Evolutionary conservation across 2,113 vertebrate genomes (phyloP).

Genomic region (Carollia perspicillata): DNA sequence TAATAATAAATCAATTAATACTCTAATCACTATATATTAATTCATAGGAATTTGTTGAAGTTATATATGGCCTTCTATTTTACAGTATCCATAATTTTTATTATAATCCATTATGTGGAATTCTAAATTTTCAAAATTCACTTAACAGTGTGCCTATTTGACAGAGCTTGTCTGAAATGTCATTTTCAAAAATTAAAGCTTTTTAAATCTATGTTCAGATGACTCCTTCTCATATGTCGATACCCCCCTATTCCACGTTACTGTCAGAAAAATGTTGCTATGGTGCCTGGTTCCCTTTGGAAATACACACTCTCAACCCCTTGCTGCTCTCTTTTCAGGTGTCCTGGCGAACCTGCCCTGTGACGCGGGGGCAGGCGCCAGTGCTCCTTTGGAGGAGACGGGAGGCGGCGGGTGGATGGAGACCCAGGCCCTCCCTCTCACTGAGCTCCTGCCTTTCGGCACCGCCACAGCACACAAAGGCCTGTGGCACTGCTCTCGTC

Average conservation of each 20-base stretch:
- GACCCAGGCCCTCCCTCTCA: background rate
- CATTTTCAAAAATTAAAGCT: constrained; percentile 5
- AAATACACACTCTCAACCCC: background rate
- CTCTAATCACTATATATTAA: background rate
- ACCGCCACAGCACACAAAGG: background rate
- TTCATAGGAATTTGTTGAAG: background rate
- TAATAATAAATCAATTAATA: background rate
- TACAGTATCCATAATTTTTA: constrained; percentile 4
- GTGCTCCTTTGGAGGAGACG: background rate
- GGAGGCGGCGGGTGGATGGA: background rate
- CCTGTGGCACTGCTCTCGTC: background rate
- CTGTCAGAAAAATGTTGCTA: background rate
- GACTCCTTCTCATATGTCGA: background rate
- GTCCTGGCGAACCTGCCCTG: background rate
- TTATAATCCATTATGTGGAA: background rate
- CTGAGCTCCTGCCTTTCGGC: background rate
- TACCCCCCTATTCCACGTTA: background rate
- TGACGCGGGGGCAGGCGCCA: background rate
- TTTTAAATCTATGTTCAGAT: constrained; percentile 19
- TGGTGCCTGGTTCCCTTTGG: background rate
- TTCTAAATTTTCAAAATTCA: constrained; percentile 52
- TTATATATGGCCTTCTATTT: background rate
- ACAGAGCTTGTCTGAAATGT: background rate
- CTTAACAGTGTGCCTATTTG: background rate
- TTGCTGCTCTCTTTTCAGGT: background rate